A percentile compares a stretch with the other conserved stretches of the same genome.
Conservation (phyloP, 37 sponge, comb jelly and placozoan species). For the Beroe forskalii region DNA sequence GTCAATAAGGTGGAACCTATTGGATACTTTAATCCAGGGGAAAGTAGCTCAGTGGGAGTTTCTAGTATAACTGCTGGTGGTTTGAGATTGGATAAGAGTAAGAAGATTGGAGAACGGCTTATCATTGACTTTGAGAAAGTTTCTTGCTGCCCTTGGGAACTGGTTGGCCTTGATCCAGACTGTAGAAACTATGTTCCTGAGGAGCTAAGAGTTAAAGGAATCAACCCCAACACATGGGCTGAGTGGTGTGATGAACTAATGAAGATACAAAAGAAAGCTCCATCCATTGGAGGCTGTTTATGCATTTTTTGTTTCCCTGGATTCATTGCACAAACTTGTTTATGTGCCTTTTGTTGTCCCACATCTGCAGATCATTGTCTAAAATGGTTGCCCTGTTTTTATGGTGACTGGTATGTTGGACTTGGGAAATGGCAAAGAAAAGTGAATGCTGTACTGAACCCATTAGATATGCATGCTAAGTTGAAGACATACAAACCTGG, state of each 20-base stretch:
- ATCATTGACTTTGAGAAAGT: conserved; percentile 38
- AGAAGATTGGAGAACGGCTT: conserved; percentile 7
- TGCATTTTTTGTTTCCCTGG: conserved; percentile 54
- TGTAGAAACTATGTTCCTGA: conserved; percentile 52
- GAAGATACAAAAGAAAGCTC: conserved; percentile 34
- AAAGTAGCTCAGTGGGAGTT: neutral
- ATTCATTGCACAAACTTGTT: neutral
- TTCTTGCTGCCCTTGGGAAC: neutral
- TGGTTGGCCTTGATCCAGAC: conserved; percentile 26
- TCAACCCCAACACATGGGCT: neutral
- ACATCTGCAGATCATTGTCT: conserved; percentile 39
- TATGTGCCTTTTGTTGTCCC: conserved; percentile 35
- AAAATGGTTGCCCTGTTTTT: conserved; percentile 37
- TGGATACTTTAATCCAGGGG: neutral
- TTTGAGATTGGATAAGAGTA: conserved; percentile 22
- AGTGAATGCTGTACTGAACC: conserved; percentile 34
- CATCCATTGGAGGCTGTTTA: conserved; percentile 52
- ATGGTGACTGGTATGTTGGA: conserved; percentile 60
- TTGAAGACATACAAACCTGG: conserved; percentile 43
- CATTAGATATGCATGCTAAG: conserved; percentile 54
- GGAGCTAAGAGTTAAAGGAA: conserved; percentile 31
- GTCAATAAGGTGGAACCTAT: conserved; percentile 8
- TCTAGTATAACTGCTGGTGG: conserved; percentile 36
- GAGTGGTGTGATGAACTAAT: conserved; percentile 60
- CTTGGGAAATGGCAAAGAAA: conserved; percentile 4